Conservation (phyloP, 2,113 vertebrate species). For the Gallinago jamesoni region DNA sequence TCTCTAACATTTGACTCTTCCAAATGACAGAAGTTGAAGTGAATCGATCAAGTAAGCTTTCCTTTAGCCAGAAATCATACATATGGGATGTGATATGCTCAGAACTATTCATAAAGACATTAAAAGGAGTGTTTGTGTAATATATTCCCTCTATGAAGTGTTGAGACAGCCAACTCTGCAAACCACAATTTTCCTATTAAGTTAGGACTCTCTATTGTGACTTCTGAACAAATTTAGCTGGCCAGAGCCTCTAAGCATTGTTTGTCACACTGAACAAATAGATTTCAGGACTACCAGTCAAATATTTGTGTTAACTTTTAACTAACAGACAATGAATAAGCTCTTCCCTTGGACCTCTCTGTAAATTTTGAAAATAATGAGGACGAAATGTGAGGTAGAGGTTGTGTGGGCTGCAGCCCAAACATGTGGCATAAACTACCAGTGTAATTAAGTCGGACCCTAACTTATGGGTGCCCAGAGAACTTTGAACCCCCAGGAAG, state of each 20-base stretch:
- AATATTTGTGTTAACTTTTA: slow-evolving; percentile 9
- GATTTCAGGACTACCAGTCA: background rate
- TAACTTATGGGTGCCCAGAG: background rate
- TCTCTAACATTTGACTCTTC: background rate
- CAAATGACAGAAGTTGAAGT: background rate
- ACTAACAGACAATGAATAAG: background rate
- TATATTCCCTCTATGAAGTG: background rate
- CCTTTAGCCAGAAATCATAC: background rate
- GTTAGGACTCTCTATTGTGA: background rate
- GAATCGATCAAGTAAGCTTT: background rate
- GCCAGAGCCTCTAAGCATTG: background rate
- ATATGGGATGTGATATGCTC: background rate
- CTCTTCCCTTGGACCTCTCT: background rate
- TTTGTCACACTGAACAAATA: background rate
- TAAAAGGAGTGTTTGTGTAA: background rate
- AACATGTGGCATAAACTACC: background rate
- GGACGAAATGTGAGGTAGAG: background rate
- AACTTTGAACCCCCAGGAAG: background rate
- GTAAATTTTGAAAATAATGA: background rate
- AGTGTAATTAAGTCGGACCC: background rate
- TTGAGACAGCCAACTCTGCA: background rate
- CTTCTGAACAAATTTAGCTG: background rate
- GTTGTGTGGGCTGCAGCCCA: background rate
- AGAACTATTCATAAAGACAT: background rate
- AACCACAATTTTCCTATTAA: background rate